Evolutionary conservation across 2,888 invertebrate species (phyloP).

Genomic region (Pterobdella sp.): DNA sequence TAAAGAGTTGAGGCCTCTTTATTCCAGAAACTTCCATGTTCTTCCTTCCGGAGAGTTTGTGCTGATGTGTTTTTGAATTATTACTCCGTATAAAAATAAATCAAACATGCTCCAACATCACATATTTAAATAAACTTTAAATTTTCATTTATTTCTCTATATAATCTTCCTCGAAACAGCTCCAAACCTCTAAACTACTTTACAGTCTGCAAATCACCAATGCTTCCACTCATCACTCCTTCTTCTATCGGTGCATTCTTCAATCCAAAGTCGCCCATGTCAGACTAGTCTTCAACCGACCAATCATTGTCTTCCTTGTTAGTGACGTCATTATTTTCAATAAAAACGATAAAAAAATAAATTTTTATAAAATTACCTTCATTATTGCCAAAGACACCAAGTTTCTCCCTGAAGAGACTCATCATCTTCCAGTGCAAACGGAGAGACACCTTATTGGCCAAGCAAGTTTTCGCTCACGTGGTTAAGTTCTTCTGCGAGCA

Average conservation of each 20-base stretch:
- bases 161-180: not conserved
- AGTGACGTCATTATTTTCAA: not conserved
- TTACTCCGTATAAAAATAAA: not conserved
- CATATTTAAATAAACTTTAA: not conserved
- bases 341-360: not conserved
- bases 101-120: too few relatives aligned
- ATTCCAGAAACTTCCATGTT: not conserved
- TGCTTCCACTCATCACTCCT: constrained; percentile 1
- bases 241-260: constrained; percentile 17
- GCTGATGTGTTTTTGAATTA: not conserved
- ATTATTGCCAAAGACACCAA: constrained; percentile 11
- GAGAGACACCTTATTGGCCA: constrained; percentile 16
- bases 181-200: not conserved
- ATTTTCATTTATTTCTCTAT: not conserved
- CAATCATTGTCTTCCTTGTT: constrained; percentile 17
- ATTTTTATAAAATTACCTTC: constrained; percentile 5
- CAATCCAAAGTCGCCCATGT: constrained; percentile 8
- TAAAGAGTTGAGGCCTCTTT: constrained; percentile 11
- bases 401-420: not conserved
- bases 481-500: constrained; percentile 14
- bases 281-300: constrained; percentile 23
- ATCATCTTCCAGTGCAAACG: constrained; percentile 11
- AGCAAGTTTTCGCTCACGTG: constrained; percentile 7
- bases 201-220: constrained; percentile 20
- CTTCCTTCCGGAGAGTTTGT: constrained; percentile 19